A percentile compares a stretch with the other conserved stretches of the same genome.
Conservation (phyloP, 35 echinoderm and acorn worm species). For the Amphiura filiformis region DNA sequence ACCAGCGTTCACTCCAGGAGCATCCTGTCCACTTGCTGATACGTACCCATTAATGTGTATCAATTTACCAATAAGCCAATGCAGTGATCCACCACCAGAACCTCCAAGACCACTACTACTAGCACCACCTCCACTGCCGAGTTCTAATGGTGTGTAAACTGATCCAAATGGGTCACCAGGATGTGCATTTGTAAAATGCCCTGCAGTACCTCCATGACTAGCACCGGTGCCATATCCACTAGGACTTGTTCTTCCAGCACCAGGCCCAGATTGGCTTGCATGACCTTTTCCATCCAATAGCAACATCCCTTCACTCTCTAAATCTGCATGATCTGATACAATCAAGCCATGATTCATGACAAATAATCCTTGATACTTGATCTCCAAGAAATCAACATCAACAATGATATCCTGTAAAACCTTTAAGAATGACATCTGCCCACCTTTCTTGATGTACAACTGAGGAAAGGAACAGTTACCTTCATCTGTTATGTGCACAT, state of each 20-base stretch:
- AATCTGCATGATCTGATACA: slow-evolving; percentile 73
- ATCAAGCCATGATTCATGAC: slow-evolving; percentile 80
- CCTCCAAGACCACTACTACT: slow-evolving; percentile 55
- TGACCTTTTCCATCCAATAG: slow-evolving; percentile 69
- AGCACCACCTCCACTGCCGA: slow-evolving; percentile 78
- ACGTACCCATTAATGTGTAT: slow-evolving; percentile 85
- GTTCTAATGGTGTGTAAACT: slow-evolving; percentile 58
- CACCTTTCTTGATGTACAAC: slow-evolving; percentile 69
- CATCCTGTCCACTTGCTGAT: slow-evolving; percentile 45
- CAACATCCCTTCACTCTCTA: slow-evolving; percentile 79
- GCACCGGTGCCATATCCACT: slow-evolving; percentile 52
- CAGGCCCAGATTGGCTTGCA: slow-evolving; percentile 41
- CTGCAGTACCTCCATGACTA: slow-evolving; percentile 69
- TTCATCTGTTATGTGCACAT: slow-evolving; percentile 71
- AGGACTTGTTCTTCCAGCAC: slow-evolving; percentile 34
- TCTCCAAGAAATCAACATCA: slow-evolving; percentile 65
- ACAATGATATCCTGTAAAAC: slow-evolving; percentile 56
- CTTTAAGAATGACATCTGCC: slow-evolving; percentile 48
- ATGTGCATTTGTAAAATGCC: slow-evolving; percentile 16
- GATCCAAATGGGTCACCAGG: slow-evolving; percentile 71
- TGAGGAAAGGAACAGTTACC: slow-evolving; percentile 86
- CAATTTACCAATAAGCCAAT: slow-evolving; percentile 66
- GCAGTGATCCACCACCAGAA: slow-evolving; percentile 67
- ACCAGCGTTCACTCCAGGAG: slow-evolving; percentile 36
- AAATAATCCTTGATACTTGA: slow-evolving; percentile 70